phyloP scores from a whole-genome alignment of 2,888 invertebrate species.

The Ypsolopha sequella region DNA sequence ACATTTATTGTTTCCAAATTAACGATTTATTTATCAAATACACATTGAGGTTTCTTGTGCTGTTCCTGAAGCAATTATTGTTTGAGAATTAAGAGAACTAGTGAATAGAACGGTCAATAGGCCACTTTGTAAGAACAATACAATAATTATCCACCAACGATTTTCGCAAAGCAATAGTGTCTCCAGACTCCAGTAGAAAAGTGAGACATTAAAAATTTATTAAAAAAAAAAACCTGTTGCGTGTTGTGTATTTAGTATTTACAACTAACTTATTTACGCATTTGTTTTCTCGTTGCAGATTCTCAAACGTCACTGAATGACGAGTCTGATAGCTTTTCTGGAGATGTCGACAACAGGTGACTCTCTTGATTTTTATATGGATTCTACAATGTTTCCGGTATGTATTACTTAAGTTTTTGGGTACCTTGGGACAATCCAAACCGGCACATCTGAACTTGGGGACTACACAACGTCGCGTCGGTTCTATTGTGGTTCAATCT shows the following conservation, averaged over 20 bases:
- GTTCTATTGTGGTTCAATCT: too few species aligned
- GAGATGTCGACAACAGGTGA: conserved; percentile 29
- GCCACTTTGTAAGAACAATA: not conserved
- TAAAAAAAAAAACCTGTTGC: too few species aligned
- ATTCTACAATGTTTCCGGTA: too few species aligned
- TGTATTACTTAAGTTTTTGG: too few species aligned
- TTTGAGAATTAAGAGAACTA: not conserved
- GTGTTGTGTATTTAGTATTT: not conserved
- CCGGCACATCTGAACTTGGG: too few species aligned
- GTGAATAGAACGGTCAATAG: not conserved
- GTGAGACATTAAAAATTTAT: not conserved
- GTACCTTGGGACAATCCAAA: too few species aligned
- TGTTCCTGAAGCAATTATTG: not conserved
- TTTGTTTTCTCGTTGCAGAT: conserved; percentile 34
- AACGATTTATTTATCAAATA: too few species aligned
- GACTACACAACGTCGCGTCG: too few species aligned
- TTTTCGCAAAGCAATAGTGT: too few species aligned
- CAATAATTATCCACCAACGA: too few species aligned
- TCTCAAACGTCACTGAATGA: conserved; percentile 67
- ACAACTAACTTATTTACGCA: not conserved
- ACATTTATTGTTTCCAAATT: too few species aligned
- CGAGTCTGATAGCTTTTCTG: conserved; percentile 60
- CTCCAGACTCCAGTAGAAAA: too few species aligned
- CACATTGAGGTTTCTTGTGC: not conserved
- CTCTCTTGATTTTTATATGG: not conserved